Percentiles rank a stretch among this genome's conserved stretches.
These are phyloP conservation scores for Danio aesculapii DNA, from an alignment of 2,797 vertebrate species.

Conservation along the genomic window DNA sequence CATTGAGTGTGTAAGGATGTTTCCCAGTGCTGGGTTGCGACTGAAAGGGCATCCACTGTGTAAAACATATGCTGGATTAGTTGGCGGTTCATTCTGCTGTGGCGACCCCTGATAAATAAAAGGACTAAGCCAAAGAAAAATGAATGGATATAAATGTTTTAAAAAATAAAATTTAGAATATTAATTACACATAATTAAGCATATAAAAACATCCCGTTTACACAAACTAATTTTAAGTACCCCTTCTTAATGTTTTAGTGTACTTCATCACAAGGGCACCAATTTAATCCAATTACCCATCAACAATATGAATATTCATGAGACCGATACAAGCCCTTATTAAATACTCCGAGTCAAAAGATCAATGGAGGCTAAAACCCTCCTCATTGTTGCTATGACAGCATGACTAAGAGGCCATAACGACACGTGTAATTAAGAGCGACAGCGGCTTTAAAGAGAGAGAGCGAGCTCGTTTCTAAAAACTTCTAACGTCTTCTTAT, in stretches of 20 bases:
- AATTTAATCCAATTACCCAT: background rate
- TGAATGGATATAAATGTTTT: too few relatives aligned
- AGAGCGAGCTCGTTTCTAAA: constrained; percentile 20
- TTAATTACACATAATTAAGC: too few relatives aligned
- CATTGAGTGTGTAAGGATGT: too few relatives aligned
- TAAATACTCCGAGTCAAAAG: constrained; percentile 13
- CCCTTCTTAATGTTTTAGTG: background rate
- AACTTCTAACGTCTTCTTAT: constrained; percentile 50
- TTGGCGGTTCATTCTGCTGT: too few relatives aligned
- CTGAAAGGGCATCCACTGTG: too few relatives aligned
- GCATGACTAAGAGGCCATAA: background rate
- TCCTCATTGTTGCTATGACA: constrained; percentile 9
- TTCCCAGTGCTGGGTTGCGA: too few relatives aligned
- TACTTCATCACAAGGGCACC: background rate
- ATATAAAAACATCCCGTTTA: too few relatives aligned
- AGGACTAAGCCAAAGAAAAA: too few relatives aligned
- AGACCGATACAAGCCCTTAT: constrained; percentile 1
- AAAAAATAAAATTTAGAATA: too few relatives aligned
- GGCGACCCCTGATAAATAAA: too few relatives aligned
- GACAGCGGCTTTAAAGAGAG: background rate
- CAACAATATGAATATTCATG: background rate
- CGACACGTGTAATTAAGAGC: constrained; percentile 13
- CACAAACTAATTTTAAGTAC: too few relatives aligned
- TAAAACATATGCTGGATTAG: too few relatives aligned
- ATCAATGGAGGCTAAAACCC: background rate